Evolutionary conservation across 92 coral and sea anemone species (phyloP).

Genomic region (Paramuricea clavata): DNA sequence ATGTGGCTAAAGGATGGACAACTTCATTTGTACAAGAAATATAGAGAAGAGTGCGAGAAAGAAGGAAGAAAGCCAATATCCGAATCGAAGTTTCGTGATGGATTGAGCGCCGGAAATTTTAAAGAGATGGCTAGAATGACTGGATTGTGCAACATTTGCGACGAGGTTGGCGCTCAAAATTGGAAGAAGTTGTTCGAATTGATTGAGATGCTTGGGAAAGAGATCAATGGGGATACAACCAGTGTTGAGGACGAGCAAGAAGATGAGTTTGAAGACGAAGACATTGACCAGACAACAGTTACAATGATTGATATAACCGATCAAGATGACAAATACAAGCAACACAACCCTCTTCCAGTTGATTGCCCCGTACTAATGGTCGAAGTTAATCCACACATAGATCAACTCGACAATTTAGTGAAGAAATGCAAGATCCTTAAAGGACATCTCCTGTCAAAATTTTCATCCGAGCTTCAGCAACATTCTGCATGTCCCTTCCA

Average conservation of each 20-base stretch:
- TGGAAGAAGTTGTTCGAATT: constrained; percentile 28
- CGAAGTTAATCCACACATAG: constrained; percentile 4
- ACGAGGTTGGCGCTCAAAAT: constrained; percentile 53
- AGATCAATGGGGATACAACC: background rate
- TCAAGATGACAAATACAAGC: constrained; percentile 20
- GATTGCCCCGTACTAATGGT: constrained; percentile 35
- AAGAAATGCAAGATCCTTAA: constrained; percentile 24
- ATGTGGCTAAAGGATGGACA: constrained; percentile 51
- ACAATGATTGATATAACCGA: constrained; percentile 30
- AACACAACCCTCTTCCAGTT: constrained; percentile 26
- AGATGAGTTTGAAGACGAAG: background rate
- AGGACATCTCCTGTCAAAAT: constrained; percentile 40
- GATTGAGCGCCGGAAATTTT: constrained; percentile 41
- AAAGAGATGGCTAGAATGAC: constrained; percentile 41
- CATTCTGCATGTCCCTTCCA: constrained; percentile 2
- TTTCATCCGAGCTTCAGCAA: constrained; percentile 31
- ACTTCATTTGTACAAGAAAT: constrained; percentile 37
- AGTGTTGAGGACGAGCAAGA: background rate
- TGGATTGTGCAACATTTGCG: constrained; percentile 53
- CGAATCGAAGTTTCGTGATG: constrained; percentile 48
- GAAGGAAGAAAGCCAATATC: constrained; percentile 47
- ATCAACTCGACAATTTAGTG: constrained; percentile 3
- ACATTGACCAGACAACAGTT: constrained; percentile 8
- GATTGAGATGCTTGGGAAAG: constrained; percentile 29
- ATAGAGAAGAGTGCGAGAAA: constrained; percentile 31